Conservation (phyloP, 2,797 vertebrate species). For the Cyprinella venusta region DNA sequence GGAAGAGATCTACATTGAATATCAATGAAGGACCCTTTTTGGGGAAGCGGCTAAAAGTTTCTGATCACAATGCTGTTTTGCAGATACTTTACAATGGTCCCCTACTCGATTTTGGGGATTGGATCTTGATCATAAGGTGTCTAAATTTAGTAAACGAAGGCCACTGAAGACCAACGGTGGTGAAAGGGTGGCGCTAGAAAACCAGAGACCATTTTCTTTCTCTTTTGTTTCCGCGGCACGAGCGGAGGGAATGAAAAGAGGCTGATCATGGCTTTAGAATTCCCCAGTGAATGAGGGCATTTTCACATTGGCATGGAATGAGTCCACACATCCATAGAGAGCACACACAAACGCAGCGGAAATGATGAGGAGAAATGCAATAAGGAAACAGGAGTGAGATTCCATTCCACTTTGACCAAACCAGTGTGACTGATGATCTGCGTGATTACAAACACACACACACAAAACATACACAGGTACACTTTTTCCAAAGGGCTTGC, state of each 20-base stretch:
- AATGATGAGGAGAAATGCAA: conserved; percentile 27
- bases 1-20: conserved; percentile 34
- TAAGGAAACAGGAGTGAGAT: conserved; percentile 25
- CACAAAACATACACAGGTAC: background rate
- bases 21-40: conserved; percentile 20
- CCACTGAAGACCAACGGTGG: background rate
- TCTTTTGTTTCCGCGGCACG: conserved; percentile 35
- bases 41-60: background rate
- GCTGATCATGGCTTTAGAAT: conserved; percentile 46
- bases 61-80: background rate
- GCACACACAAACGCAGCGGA: background rate
- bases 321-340: conserved; percentile 33
- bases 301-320: conserved; percentile 46
- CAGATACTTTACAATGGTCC: background rate
- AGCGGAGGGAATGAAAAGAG: conserved; percentile 43
- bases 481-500: background rate
- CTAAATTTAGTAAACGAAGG: conserved; percentile 25
- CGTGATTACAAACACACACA: conserved; percentile 2
- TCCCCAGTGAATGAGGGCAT: conserved; percentile 47
- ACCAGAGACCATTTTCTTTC: conserved; percentile 34
- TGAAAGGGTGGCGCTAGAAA: conserved; percentile 22
- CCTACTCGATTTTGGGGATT: background rate
- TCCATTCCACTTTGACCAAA: conserved; percentile 10
- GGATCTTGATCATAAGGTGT: background rate
- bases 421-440: conserved; percentile 21